phyloP scores from a whole-genome alignment of 1,140 invertebrate genomes.

The Aphidius gifuensis region DNA sequence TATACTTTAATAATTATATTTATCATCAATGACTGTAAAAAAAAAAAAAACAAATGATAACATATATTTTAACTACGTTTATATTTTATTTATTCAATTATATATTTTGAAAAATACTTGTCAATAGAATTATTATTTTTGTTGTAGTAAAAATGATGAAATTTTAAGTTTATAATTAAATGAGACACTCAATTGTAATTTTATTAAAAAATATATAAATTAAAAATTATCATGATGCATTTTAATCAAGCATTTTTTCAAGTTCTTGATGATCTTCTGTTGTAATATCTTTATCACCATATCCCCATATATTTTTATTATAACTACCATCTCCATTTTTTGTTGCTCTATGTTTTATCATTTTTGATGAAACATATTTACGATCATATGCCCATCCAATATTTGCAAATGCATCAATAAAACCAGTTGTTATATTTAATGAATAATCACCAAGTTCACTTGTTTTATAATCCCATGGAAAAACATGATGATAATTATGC shows the following conservation, averaged over 20 bases:
- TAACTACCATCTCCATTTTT: slow-evolving; percentile 66
- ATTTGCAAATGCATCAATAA: slow-evolving; percentile 70
- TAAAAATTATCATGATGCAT: not conserved
- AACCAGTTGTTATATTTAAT: slow-evolving; percentile 67
- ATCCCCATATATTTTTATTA: slow-evolving; percentile 57
- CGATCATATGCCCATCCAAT: slow-evolving; percentile 75
- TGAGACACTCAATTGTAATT: too few species aligned
- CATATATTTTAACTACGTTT: too few species aligned
- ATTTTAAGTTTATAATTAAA: too few species aligned
- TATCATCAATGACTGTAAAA: too few species aligned
- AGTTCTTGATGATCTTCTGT: slow-evolving; percentile 55
- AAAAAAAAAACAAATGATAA: too few species aligned
- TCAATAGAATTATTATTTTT: too few species aligned
- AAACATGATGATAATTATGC: slow-evolving; percentile 94
- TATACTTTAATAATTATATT: too few species aligned
- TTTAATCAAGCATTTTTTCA: slow-evolving; percentile 45
- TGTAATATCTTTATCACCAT: slow-evolving; percentile 58
- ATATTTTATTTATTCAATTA: too few species aligned
- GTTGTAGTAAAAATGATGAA: too few species aligned
- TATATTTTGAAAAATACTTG: too few species aligned
- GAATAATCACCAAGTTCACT: slow-evolving; percentile 71
- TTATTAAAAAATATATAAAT: too few species aligned
- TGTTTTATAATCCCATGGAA: slow-evolving; percentile 85
- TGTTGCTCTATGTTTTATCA: slow-evolving; percentile 62
- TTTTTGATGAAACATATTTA: slow-evolving; percentile 62